Evolutionary conservation across 2,113 vertebrate species (phyloP).

Genomic region (Ibidorhyncha struthersii): DNA sequence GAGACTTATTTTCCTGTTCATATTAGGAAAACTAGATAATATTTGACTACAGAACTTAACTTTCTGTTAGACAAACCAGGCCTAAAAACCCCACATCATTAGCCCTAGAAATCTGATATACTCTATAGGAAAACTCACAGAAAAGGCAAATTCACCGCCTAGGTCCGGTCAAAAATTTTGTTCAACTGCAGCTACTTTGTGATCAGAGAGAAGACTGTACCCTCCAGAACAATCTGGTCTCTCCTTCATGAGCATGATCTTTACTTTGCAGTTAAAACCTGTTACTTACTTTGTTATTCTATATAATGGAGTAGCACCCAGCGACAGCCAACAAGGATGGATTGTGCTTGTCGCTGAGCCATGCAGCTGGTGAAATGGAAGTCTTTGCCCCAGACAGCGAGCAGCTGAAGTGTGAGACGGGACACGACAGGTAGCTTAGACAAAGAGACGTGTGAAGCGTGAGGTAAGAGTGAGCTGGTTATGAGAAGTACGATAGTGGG

Average conservation of each 20-base stretch:
- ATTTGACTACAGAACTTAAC: neutral
- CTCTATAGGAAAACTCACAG: neutral
- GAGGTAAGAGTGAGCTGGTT: neutral
- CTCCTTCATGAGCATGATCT: neutral
- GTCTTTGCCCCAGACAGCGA: neutral
- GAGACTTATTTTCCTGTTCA: neutral
- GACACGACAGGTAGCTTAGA: slow-evolving; percentile 24
- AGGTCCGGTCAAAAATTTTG: neutral
- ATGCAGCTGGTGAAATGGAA: neutral
- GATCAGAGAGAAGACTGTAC: neutral
- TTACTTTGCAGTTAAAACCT: neutral
- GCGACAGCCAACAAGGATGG: neutral
- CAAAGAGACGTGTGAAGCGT: neutral
- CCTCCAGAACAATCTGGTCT: neutral
- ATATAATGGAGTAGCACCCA: neutral
- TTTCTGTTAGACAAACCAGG: neutral
- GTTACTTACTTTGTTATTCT: neutral
- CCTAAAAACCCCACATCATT: neutral
- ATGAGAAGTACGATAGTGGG: neutral
- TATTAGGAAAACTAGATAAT: neutral
- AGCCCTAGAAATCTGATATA: neutral
- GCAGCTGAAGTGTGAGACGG: neutral
- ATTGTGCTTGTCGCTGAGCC: neutral
- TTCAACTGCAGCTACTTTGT: neutral
- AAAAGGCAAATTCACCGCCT: neutral